phyloP scores from a whole-genome alignment of 2,888 invertebrate species.

The Cryptophagus acutangulus region DNA sequence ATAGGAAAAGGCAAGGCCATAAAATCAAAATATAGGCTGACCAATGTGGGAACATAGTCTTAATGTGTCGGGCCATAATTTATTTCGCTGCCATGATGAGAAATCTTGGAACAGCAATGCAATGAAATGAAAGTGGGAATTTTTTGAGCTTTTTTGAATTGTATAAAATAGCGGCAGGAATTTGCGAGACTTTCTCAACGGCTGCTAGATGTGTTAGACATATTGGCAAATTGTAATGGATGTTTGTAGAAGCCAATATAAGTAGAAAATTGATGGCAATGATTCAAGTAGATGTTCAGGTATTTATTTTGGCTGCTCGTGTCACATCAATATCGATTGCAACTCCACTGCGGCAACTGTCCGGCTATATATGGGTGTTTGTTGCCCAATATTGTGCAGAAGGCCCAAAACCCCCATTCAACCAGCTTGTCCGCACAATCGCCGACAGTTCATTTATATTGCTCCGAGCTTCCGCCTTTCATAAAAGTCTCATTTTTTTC shows the following conservation, averaged over 20 bases:
- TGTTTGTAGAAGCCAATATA: conserved; percentile 7
- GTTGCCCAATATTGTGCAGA: too few relatives aligned
- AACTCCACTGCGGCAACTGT: conserved; percentile 1
- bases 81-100: conserved; percentile 32
- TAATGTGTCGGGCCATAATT: conserved; percentile 34
- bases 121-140: too few relatives aligned
- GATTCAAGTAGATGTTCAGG: conserved; percentile 16
- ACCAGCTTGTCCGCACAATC: too few relatives aligned
- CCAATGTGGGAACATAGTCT: conserved; percentile 39
- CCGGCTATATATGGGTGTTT: too few relatives aligned
- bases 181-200: too few relatives aligned
- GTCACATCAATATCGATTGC: conserved; percentile 11
- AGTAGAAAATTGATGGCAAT: conserved; percentile 14
- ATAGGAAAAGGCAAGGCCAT: conserved; percentile 39
- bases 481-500: too few relatives aligned
- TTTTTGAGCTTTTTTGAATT: too few relatives aligned
- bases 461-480: too few relatives aligned
- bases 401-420: too few relatives aligned
- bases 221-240: conserved; percentile 1
- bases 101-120: too few relatives aligned
- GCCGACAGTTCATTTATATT: too few relatives aligned
- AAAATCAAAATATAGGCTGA: conserved; percentile 44
- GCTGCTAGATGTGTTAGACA: conserved; percentile 6
- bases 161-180: too few relatives aligned
- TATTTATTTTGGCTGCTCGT: conserved; percentile 15